Conservation (phyloP, 2,888 invertebrate genomes). For the Aphidius colemani region DNA sequence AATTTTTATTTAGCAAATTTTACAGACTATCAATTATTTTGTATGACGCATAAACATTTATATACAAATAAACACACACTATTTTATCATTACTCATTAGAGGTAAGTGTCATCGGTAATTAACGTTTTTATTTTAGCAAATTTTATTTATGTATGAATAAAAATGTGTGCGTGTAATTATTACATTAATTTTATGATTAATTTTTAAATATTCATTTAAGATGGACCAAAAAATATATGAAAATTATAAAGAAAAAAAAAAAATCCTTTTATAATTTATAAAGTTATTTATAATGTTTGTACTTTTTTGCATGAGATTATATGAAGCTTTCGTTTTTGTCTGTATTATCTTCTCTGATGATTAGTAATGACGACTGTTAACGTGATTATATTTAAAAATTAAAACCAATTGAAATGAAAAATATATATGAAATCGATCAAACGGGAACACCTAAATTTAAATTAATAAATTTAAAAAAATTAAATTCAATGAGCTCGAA, state of each 20-base stretch:
- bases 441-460: slow-evolving; percentile 19
- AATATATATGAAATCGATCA: slow-evolving; percentile 2
- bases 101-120: background rate
- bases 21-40: too few relatives aligned
- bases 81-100: background rate
- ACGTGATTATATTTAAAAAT: background rate
- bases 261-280: slow-evolving; percentile 15
- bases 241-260: slow-evolving; percentile 8
- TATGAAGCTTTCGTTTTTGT: slow-evolving; percentile 4
- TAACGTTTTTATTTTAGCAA: too few relatives aligned
- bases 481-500: slow-evolving; percentile 8
- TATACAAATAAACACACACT: background rate
- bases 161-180: too few relatives aligned
- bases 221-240: slow-evolving; percentile 11
- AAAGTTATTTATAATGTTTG: slow-evolving; percentile 17
- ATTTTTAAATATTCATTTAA: background rate
- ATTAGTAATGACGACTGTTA: background rate
- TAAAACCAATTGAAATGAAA: background rate
- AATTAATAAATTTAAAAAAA: background rate
- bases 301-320: slow-evolving; percentile 15
- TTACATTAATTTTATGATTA: too few relatives aligned
- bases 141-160: too few relatives aligned
- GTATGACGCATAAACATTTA: background rate
- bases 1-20: too few relatives aligned
- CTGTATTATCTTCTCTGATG: background rate